These are phyloP conservation scores for Sula dactylatra DNA, from an alignment of 2,113 vertebrate genomes.

Conservation along the genomic window DNA sequence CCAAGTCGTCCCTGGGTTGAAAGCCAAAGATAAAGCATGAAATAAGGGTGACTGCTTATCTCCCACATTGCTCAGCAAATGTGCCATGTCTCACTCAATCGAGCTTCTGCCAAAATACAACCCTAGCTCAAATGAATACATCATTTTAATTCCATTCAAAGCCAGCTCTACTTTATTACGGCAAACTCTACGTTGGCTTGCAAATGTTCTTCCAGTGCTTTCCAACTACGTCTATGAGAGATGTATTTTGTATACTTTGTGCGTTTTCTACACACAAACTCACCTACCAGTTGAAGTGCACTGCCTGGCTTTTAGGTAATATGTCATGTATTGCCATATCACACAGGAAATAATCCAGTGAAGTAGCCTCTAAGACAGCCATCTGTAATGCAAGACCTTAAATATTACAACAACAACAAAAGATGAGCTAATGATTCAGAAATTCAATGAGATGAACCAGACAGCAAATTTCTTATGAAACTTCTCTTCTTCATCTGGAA, in stretches of 20 bases:
- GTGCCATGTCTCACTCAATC: background rate
- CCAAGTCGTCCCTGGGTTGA: background rate
- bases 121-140: background rate
- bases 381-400: background rate
- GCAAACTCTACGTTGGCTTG: background rate
- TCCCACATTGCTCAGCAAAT: background rate
- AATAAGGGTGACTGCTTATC: background rate
- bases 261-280: background rate
- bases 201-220: background rate
- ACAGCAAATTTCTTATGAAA: background rate
- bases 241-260: background rate
- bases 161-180: background rate
- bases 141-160: background rate
- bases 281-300: background rate
- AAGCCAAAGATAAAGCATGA: background rate
- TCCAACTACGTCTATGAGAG: background rate
- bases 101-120: background rate
- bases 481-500: background rate
- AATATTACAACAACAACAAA: background rate
- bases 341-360: background rate
- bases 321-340: background rate
- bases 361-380: background rate
- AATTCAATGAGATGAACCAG: background rate
- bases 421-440: background rate
- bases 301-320: background rate